These are phyloP conservation scores for Montipora cactus DNA, from an alignment of 64 coral and sea anemone species.

Conservation along the genomic window DNA sequence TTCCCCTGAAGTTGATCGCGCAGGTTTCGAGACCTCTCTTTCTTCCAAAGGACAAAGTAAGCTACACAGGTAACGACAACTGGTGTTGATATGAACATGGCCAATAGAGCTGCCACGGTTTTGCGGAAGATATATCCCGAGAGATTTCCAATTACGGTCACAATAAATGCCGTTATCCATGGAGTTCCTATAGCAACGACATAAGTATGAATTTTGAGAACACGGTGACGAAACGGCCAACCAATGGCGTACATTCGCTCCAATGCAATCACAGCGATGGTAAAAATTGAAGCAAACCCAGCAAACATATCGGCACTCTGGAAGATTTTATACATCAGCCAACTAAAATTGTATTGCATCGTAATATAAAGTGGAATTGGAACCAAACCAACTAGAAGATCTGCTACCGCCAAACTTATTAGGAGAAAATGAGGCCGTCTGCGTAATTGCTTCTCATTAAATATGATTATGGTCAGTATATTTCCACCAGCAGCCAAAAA, in stretches of 20 bases:
- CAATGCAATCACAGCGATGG: conserved; percentile 1
- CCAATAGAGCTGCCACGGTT: background rate
- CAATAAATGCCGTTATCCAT: background rate
- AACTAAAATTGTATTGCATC: background rate
- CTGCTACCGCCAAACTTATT: too few species aligned
- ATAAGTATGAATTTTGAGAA: background rate
- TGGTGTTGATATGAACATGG: background rate
- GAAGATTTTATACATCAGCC: background rate
- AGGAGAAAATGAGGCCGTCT: too few species aligned
- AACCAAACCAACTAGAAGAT: background rate
- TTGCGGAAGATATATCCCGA: background rate
- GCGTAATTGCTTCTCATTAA: too few species aligned
- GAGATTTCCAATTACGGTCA: background rate
- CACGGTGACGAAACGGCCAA: conserved; percentile 18
- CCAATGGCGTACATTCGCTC: conserved; percentile 41
- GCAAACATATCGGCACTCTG: conserved; percentile 29
- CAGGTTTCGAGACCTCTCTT: background rate
- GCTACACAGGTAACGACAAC: background rate
- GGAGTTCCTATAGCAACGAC: background rate
- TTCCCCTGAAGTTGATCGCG: background rate
- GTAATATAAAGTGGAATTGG: background rate
- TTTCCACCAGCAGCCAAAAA: too few species aligned
- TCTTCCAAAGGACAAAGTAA: conserved; percentile 7
- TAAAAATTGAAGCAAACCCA: conserved; percentile 27
- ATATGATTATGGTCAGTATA: too few species aligned